A percentile compares a stretch with the other conserved stretches of the same genome.
phyloP scores from a whole-genome alignment of 2,113 vertebrate genomes.

The Gallinago media region DNA sequence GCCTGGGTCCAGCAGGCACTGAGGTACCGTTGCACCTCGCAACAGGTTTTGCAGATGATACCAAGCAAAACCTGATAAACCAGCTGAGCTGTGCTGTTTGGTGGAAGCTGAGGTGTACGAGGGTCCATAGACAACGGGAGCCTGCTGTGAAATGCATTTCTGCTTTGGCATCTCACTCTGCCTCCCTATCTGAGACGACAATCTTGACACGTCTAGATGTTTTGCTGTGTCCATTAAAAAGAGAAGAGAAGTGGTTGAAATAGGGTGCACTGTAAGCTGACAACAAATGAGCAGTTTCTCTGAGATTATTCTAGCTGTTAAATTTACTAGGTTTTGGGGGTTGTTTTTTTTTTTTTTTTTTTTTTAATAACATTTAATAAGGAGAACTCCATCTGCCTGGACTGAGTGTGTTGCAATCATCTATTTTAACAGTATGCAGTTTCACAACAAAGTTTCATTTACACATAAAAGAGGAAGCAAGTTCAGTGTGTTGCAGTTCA shows the following conservation, averaged over 20 bases:
- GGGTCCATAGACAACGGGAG: background rate
- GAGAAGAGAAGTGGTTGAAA: background rate
- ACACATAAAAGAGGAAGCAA: slow-evolving; percentile 75
- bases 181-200: background rate
- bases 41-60: background rate
- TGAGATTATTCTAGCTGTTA: background rate
- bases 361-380: background rate
- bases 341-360: background rate
- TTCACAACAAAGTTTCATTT: slow-evolving; percentile 76
- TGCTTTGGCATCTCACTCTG: background rate
- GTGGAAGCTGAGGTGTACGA: background rate
- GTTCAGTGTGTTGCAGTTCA: slow-evolving; percentile 43
- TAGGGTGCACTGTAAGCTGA: background rate
- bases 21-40: rapidly evolving
- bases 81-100: background rate
- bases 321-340: background rate
- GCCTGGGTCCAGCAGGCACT: background rate
- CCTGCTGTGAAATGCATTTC: background rate
- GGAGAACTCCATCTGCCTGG: background rate
- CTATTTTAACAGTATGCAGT: slow-evolving; percentile 66
- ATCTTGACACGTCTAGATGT: background rate
- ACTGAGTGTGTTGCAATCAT: slow-evolving; percentile 12
- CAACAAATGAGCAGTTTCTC: background rate
- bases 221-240: background rate
- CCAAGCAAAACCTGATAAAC: background rate